Base-by-base conservation (phyloP, 1,140 invertebrate genomes). In the Ganaspis sp. region DNA sequence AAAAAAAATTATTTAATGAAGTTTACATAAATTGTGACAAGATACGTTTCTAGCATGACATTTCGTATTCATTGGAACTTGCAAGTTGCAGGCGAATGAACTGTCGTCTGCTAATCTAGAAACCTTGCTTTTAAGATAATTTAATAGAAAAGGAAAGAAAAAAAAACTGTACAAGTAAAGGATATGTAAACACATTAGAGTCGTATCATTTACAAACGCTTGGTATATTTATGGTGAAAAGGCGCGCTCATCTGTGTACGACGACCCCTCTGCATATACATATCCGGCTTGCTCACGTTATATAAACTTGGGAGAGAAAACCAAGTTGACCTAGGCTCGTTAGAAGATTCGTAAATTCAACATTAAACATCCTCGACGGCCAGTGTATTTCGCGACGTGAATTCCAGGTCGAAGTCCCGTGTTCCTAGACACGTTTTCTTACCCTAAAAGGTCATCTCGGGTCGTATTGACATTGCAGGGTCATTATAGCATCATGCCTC, bases 341-440 rank as follows among this genome's bases (percentile, higher is more conserved):
- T 64, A 64, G 58, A 64, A 64, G 58, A 64, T 64, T 64, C 58
- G 58, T 64, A 64, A 64, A 64, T 64, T 29, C 58, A 64, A 64
- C 23, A 64, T 64, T 64, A 64, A 34, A 64, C 58, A 64, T 64
- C 26, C 58, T 64, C 23, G 8, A 26, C 58, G 26, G 26, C 5
- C 23, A 64, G 15, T 64, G 23, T 64, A 11, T 64, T 29, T 29
- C 5, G 58, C 58, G 23, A 64, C 12, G 58, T 21, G 12, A 29
- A 64, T 64, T 64, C 23, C 58, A 64, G 58, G 58, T 64, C 58
- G 58, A 64, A 34, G 58, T 64, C 58, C 58, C 58, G 58, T 64
- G 58, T 64, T 64, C 26, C 23, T 64, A 29, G 58, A 64, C 58
- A 64, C 26, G 26, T 64, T 64, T 64, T 34, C 23, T 29, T 29